Evolutionary conservation across 2,113 vertebrate genomes (phyloP).

Genomic region (Caranx melampygus): DNA sequence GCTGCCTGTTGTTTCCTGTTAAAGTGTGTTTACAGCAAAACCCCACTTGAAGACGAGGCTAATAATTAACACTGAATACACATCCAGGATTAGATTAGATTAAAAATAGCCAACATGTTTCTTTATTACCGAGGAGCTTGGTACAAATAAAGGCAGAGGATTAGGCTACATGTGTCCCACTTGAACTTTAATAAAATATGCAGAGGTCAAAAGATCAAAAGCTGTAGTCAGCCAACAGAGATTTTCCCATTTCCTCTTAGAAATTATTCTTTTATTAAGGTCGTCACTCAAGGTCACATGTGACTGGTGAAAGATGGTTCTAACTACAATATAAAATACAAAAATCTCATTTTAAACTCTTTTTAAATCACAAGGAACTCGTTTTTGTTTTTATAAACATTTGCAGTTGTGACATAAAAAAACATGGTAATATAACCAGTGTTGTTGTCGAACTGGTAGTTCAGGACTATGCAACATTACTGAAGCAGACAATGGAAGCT

Average conservation of each 20-base stretch:
- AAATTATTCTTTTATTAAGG: not conserved
- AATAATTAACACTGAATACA: not conserved
- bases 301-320: not conserved
- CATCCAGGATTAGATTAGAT: not conserved
- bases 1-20: not conserved
- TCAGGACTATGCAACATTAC: not conserved
- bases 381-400: constrained; percentile 54
- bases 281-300: too few species aligned
- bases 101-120: not conserved
- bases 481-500: not conserved
- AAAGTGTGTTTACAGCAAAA: not conserved
- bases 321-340: not conserved
- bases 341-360: not conserved
- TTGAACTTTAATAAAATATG: not conserved
- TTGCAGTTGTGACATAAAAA: constrained; percentile 13
- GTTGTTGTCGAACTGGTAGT: constrained; percentile 7
- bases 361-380: constrained; percentile 23
- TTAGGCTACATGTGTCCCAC: not conserved
- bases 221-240: too few species aligned
- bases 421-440: constrained; percentile 2
- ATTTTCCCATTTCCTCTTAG: not conserved
- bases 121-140: constrained; percentile 4
- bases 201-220: not conserved
- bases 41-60: not conserved
- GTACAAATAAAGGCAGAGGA: constrained; percentile 28